Conservation (phyloP, 2,113 vertebrate genomes). For the Ctenomys sociabilis region DNA sequence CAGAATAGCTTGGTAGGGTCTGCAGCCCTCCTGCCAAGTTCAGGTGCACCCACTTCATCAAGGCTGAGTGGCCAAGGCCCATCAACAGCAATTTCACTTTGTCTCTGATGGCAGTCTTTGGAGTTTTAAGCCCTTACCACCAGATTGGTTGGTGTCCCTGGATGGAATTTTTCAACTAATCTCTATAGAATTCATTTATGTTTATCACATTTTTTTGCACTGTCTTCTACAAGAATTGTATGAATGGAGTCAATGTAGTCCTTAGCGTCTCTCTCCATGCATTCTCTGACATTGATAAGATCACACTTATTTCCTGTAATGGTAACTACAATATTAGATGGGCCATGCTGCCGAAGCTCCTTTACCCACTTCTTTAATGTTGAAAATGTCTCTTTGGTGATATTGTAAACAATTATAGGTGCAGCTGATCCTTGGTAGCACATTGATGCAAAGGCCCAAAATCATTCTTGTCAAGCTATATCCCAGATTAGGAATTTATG, state of each 20-base stretch:
- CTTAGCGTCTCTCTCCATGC: no score
- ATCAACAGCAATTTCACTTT: conserved; percentile 94
- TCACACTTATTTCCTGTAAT: conserved; percentile 99
- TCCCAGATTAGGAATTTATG: no score
- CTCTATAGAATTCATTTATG: no score
- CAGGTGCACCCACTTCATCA: conserved; percentile 84
- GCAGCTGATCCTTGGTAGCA: conserved; percentile 99
- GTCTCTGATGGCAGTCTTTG: conserved; percentile 94
- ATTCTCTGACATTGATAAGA: conserved; percentile 95
- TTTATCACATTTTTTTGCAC: no score
- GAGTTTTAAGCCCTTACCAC: conserved; percentile 94
- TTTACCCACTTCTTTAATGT: conserved; percentile 99
- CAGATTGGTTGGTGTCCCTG: conserved; percentile 85
- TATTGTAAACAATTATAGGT: conserved; percentile 98
- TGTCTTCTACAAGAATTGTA: no score
- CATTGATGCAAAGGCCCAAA: conserved; percentile 98
- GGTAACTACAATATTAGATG: conserved; percentile 97
- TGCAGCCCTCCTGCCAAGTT: conserved; percentile 75
- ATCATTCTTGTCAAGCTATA: no score
- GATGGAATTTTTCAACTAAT: conserved; percentile 96
- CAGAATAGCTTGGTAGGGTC: conserved; percentile 73
- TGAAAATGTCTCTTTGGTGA: conserved; percentile 98
- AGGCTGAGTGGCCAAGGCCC: conserved; percentile 56
- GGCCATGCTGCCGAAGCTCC: conserved; percentile 97
- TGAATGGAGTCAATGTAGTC: no score